Evolutionary conservation across 2,797 vertebrate genomes (phyloP).

Genomic region (Pseudocheirus occidentalis): DNA sequence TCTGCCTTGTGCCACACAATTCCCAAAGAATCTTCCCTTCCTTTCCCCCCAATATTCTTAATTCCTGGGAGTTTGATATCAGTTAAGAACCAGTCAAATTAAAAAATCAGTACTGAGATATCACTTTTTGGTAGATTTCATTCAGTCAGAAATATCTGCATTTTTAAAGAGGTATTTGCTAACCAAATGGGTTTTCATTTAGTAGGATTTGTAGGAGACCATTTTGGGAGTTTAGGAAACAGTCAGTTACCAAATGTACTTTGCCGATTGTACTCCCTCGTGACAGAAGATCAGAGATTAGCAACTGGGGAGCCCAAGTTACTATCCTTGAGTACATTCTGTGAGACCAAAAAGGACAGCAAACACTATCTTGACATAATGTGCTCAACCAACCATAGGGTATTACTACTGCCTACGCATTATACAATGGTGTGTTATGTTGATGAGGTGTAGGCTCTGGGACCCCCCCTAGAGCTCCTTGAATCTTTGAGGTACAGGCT

Average conservation of each 20-base stretch:
- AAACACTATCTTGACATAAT: neutral
- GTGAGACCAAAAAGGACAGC: neutral
- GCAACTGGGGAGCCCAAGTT: neutral
- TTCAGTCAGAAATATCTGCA: neutral
- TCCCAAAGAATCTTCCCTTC: neutral
- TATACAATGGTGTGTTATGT: neutral
- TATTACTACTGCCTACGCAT: neutral
- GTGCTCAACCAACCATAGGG: neutral
- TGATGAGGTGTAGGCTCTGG: no score
- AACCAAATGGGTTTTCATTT: neutral
- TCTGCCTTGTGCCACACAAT: neutral
- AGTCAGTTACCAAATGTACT: neutral
- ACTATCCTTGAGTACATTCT: neutral
- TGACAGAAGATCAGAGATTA: no score
- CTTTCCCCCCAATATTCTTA: neutral
- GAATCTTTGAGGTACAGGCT: no score
- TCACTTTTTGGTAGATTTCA: neutral
- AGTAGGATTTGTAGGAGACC: neutral
- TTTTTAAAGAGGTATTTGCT: neutral
- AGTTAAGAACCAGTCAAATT: neutral
- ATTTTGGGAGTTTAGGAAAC: neutral
- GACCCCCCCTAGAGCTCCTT: no score
- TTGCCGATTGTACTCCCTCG: neutral
- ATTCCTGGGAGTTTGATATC: neutral
- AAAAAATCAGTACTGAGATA: neutral